Conservation (phyloP, 2,888 invertebrate genomes). For the Thymelicus acteon region DNA sequence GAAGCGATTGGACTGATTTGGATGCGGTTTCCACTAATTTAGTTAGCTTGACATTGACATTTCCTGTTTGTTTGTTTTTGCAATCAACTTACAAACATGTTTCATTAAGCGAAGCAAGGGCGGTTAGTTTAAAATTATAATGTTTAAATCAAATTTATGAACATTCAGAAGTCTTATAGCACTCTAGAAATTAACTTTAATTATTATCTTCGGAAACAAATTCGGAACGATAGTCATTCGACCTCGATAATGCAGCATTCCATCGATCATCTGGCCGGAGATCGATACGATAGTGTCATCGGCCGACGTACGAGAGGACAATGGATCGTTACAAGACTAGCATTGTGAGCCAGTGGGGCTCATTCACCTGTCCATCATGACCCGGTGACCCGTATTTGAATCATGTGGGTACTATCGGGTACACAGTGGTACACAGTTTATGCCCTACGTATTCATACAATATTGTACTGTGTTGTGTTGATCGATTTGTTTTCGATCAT, state of each 20-base stretch:
- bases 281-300: conserved; percentile 62
- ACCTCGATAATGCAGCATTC: conserved; percentile 16
- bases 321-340: conserved; percentile 24
- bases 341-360: conserved; percentile 32
- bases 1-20: too few species aligned
- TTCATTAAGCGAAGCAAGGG: too few species aligned
- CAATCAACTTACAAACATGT: too few species aligned
- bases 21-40: too few species aligned
- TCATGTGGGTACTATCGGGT: conserved; percentile 6
- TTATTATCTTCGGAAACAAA: conserved; percentile 3
- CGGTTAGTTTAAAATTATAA: too few species aligned
- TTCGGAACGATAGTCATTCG: conserved; percentile 12
- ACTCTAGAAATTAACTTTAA: too few species aligned
- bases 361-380: conserved; percentile 31
- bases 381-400: conserved; percentile 35
- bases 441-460: too few species aligned
- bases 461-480: background rate
- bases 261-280: conserved; percentile 57
- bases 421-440: too few species aligned
- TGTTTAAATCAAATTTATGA: too few species aligned
- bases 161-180: too few species aligned
- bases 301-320: conserved; percentile 39
- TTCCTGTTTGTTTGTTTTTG: too few species aligned
- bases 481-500: background rate
- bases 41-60: too few species aligned